Evolutionary conservation across 1,140 invertebrate genomes (phyloP).

Genomic region (Trachelipus rathkii): DNA sequence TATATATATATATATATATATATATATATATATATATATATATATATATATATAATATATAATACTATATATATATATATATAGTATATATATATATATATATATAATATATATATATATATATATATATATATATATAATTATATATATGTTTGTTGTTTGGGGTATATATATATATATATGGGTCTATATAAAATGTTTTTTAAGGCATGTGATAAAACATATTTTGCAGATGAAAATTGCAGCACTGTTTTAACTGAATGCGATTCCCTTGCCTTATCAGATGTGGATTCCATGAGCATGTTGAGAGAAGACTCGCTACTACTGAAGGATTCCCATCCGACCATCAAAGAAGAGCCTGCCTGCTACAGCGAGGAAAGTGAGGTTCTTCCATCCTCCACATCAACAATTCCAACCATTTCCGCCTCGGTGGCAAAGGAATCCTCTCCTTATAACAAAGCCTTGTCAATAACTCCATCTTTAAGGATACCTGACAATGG

Average conservation of each 20-base stretch:
- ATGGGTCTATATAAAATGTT: no score
- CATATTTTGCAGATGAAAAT: background rate
- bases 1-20: no score
- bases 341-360: background rate
- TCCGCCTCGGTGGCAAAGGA: background rate
- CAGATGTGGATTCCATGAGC: background rate
- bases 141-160: background rate
- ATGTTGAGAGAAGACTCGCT: background rate
- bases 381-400: background rate
- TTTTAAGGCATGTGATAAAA: no score
- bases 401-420: background rate
- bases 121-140: slow-evolving; percentile 11
- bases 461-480: background rate
- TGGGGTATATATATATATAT: no score
- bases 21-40: no score
- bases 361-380: background rate
- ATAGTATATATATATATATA: slow-evolving; percentile 13
- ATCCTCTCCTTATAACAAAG: background rate
- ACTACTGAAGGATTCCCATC: background rate
- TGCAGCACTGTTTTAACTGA: background rate
- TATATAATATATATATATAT: slow-evolving; percentile 15
- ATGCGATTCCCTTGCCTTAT: background rate
- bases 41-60: no score
- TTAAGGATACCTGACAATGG: background rate
- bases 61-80: background rate